Conservation (phyloP, 2,888 invertebrate species). For the Unio delphinus region DNA sequence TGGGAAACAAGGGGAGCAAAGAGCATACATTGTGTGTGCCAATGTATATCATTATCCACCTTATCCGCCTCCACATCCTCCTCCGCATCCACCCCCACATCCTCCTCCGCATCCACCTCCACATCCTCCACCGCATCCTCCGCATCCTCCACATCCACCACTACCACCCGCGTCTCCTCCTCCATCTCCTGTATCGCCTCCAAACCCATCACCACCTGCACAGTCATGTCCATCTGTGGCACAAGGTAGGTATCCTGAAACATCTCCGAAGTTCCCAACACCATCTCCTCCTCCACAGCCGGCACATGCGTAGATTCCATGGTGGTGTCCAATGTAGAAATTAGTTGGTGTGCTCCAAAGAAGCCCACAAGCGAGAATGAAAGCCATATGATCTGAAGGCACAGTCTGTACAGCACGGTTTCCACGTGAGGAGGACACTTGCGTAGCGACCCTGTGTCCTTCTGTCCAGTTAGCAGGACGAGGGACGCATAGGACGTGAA, state of each 20-base stretch:
- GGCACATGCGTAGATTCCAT: neutral
- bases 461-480: constrained; percentile 43
- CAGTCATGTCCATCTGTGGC: constrained; percentile 2
- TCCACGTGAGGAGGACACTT: constrained; percentile 8
- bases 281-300: constrained; percentile 2
- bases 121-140: constrained; percentile 5
- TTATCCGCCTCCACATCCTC: too few species aligned
- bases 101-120: constrained; percentile 5
- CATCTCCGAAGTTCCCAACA: constrained; percentile 1
- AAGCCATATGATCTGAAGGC: constrained; percentile 55
- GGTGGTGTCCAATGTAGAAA: constrained; percentile 24
- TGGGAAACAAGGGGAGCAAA: too few species aligned
- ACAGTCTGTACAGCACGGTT: constrained; percentile 22
- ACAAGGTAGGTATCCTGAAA: neutral
- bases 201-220: constrained; percentile 1
- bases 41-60: too few species aligned
- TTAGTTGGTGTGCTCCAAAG: constrained; percentile 63
- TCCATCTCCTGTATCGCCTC: neutral
- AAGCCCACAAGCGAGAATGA: constrained; percentile 71
- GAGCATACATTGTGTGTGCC: too few species aligned
- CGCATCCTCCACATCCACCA: constrained; percentile 7
- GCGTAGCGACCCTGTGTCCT: constrained; percentile 2
- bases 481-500: constrained; percentile 73
- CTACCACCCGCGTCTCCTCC: constrained; percentile 1
- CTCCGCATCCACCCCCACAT: neutral